Conservation (phyloP, 2,888 invertebrate species). For the Dione juno region DNA sequence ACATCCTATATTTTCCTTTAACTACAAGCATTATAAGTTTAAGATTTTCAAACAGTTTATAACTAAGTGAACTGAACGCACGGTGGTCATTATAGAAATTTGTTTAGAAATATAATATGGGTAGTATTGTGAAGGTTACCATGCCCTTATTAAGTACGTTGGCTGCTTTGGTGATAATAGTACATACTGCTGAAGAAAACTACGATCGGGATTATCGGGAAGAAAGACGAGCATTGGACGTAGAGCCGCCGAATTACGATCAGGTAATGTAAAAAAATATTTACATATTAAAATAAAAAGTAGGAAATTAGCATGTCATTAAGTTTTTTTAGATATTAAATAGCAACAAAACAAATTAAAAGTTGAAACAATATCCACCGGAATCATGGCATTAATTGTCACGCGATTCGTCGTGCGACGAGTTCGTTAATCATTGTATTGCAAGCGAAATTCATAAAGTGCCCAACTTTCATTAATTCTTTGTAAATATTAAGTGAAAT, state of each 20-base stretch:
- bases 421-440: constrained; percentile 29
- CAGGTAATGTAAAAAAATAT: constrained; percentile 57
- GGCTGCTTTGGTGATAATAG: constrained; percentile 78
- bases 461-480: constrained; percentile 20
- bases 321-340: not conserved
- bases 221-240: constrained; percentile 60
- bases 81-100: constrained; percentile 29
- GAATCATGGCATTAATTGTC: constrained; percentile 12
- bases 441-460: constrained; percentile 18
- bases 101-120: constrained; percentile 69
- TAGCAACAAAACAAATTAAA: not conserved
- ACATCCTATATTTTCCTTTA: constrained; percentile 38
- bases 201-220: constrained; percentile 63
- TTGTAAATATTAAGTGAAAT: not conserved
- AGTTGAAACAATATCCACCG: constrained; percentile 16
- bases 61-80: constrained; percentile 38
- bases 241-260: constrained; percentile 60
- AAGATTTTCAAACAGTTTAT: not conserved
- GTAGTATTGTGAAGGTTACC: constrained; percentile 65
- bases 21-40: not conserved
- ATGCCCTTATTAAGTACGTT: constrained; percentile 78
- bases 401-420: constrained; percentile 30
- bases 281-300: not conserved
- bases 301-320: not conserved
- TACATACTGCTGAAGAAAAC: constrained; percentile 74